Evolutionary conservation across 2,888 invertebrate species (phyloP), one percentile per base, ranked within the genome.

Genomic region (Tipula confusa): DNA sequence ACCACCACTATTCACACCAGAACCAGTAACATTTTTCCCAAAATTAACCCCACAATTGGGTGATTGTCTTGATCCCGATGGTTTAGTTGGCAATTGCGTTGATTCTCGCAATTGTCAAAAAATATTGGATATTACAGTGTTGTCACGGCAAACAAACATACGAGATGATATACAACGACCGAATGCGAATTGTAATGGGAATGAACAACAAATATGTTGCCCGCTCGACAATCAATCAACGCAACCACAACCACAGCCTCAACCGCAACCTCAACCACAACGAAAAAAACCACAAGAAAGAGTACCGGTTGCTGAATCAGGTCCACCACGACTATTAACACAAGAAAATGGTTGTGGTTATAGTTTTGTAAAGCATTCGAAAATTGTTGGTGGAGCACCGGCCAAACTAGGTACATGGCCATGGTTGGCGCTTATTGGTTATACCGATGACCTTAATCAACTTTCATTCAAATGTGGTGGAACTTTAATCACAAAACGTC

Each of bases 351-450:
- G 92, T 0, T 96, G 96, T 86, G 96, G 96, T 0, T n/a, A n/a
- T n/a, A n/a, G n/a, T n/a, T n/a, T n/a, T n/a, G 86, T 89, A 90
- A 36, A 91, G 93, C 85, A 92, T 96, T 1, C 43, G 6, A 43
- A 43, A 43, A 2, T 7, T n/a, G 95, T 96, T 0, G 95, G 95
- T 5, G 96, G 96, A 0, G 88, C 91, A 0, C 91, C 92, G 7
- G 93, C 95, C 4, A 89, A 91, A 83, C 89, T 93, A 84, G 95
- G 94, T 28, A 93, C 93, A 83, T 96, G 95, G 92, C 96, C 96
- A 0, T 96, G 96, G 95, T 92, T 95, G 86, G 93, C 93, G 0
- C 91, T 93, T 2, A 89, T 96, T 48, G 96, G 95, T 0, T 96
- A 95, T 87, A 91, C 90, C 85, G 89, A 88, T 84, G 88, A 89